Conservation (phyloP, 2,113 vertebrate genomes). For the Lophotis ruficrista region DNA sequence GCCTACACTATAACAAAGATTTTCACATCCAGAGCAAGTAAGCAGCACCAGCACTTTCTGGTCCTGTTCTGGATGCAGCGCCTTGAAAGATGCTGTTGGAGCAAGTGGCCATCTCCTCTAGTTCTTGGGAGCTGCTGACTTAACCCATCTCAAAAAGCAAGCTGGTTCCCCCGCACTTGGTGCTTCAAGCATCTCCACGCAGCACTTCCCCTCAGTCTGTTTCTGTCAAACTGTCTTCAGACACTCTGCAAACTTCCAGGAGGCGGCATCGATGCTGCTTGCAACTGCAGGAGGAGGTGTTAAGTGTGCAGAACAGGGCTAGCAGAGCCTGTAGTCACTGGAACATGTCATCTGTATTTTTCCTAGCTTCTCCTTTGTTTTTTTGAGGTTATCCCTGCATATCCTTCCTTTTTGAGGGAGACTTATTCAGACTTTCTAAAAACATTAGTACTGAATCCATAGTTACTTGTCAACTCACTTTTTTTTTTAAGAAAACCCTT, state of each 20-base stretch:
- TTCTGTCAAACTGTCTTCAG: not conserved
- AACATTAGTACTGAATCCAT: not conserved
- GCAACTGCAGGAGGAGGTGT: not conserved
- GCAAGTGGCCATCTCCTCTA: not conserved
- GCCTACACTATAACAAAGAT: not conserved
- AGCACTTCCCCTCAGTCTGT: not conserved
- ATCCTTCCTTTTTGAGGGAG: not conserved
- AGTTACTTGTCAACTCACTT: not conserved
- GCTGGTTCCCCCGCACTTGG: not conserved
- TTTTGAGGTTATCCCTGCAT: not conserved
- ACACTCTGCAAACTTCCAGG: not conserved
- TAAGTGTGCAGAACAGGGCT: not conserved
- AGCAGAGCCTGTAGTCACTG: not conserved
- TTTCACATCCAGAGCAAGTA: not conserved
- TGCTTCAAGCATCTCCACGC: not conserved
- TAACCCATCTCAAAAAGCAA: not conserved
- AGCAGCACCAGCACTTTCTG: not conserved
- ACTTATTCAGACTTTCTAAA: not conserved
- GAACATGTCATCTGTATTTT: not conserved
- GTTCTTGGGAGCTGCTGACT: not conserved
- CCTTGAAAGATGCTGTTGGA: not conserved
- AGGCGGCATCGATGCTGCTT: not conserved
- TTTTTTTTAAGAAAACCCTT: not conserved
- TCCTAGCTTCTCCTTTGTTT: not conserved
- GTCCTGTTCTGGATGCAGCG: not conserved